A percentile compares a stretch with the other conserved stretches of the same genome.
Evolutionary conservation across 2,888 invertebrate genomes (phyloP).

Genomic region (Rotaria macrura): DNA sequence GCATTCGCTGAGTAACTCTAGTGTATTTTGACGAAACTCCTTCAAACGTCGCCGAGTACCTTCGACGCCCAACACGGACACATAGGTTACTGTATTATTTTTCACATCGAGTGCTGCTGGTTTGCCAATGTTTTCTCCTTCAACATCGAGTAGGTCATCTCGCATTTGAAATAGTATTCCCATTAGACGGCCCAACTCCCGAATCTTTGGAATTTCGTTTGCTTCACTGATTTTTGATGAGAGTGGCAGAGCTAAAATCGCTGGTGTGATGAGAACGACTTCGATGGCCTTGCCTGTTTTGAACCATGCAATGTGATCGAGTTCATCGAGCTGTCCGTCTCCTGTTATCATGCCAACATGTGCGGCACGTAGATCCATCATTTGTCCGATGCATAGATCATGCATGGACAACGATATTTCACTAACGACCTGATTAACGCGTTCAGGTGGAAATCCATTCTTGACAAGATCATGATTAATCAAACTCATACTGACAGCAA

Average conservation of each 20-base stretch:
- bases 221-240: neutral
- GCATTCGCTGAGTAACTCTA: neutral
- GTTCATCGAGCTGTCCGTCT: neutral
- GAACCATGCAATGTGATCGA: constrained; percentile 3
- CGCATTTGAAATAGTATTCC: constrained; percentile 15
- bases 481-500: constrained; percentile 13
- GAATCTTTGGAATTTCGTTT: neutral
- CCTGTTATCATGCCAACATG: neutral
- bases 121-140: constrained; percentile 17
- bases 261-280: neutral
- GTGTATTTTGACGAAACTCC: neutral
- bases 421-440: constrained; percentile 16
- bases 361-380: constrained; percentile 19
- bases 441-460: neutral
- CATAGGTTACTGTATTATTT: constrained; percentile 1
- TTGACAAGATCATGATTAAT: constrained; percentile 21
- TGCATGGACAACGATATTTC: constrained; percentile 9
- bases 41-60: neutral
- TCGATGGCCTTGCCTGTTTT: constrained; percentile 6
- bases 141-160: neutral
- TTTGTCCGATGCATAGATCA: constrained; percentile 16
- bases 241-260: neutral
- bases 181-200: neutral
- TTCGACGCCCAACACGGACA: neutral
- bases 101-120: neutral